Evolutionary conservation across 2,113 vertebrate species (phyloP).

Genomic region (Plecturocebus donacophilus): DNA sequence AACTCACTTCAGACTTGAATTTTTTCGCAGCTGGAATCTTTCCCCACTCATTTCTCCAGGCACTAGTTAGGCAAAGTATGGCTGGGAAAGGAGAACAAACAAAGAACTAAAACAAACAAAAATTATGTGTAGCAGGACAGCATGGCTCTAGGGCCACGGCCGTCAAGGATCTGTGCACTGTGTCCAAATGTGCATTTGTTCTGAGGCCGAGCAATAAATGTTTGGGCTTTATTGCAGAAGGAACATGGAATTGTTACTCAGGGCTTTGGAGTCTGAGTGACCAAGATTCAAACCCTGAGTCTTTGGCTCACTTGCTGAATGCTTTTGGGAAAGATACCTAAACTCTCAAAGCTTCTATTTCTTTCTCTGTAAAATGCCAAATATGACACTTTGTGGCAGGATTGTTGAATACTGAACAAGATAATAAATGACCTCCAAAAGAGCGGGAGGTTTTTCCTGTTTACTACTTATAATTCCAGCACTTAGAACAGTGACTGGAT

Average conservation of each 20-base stretch:
- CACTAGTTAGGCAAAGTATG: not conserved
- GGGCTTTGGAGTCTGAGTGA: not conserved
- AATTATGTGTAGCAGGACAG: not conserved
- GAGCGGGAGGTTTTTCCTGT: not conserved
- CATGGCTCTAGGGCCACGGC: accelerated
- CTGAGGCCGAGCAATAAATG: not conserved
- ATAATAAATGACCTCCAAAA: not conserved
- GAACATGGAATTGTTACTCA: not conserved
- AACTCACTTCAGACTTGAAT: not conserved
- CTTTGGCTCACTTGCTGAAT: not conserved
- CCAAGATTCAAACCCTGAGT: not conserved
- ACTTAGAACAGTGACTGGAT: not conserved
- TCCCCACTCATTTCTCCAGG: not conserved
- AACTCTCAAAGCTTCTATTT: not conserved
- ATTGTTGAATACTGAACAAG: not conserved
- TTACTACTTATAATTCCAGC: not conserved
- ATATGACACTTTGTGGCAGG: not conserved
- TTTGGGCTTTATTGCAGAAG: not conserved
- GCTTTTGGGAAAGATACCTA: not conserved
- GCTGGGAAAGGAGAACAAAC: not conserved
- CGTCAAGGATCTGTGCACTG: no score
- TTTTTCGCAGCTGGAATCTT: not conserved
- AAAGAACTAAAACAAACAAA: not conserved
- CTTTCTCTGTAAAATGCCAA: not conserved
- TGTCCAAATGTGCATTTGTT: not conserved